phyloP scores from a whole-genome alignment of 2,888 invertebrate species.

The Prosopocoilus inquinatus region DNA sequence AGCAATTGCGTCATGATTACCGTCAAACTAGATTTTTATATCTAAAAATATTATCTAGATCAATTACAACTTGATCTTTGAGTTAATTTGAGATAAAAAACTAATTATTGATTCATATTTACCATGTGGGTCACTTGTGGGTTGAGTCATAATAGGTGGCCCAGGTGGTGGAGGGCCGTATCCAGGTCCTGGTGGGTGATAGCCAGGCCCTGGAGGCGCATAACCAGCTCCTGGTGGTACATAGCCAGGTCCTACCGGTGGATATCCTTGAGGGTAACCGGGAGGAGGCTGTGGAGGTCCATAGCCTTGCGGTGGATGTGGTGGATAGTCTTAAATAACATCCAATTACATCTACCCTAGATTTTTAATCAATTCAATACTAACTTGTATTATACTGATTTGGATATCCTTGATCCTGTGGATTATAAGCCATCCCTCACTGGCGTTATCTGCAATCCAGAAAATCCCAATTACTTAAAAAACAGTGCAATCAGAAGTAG shows the following conservation, averaged over 20 bases:
- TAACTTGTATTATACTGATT: slow-evolving; percentile 43
- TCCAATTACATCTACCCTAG: neutral
- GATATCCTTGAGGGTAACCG: slow-evolving; percentile 21
- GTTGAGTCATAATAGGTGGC: slow-evolving; percentile 52
- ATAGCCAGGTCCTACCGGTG: slow-evolving; percentile 34
- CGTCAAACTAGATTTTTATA: no score
- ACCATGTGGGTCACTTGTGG: slow-evolving; percentile 31
- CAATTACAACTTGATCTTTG: no score
- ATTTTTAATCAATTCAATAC: slow-evolving; percentile 10
- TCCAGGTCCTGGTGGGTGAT: slow-evolving; percentile 34
- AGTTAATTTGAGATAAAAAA: neutral
- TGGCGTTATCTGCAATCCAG: neutral
- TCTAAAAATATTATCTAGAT: no score
- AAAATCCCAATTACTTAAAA: no score
- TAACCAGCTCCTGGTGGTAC: slow-evolving; percentile 39
- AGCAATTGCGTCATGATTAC: no score
- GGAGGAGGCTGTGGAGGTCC: slow-evolving; percentile 42
- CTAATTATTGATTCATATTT: slow-evolving; percentile 8
- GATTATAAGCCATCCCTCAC: neutral
- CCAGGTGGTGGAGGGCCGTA: slow-evolving; percentile 43
- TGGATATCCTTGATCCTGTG: slow-evolving; percentile 20
- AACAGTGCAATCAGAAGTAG: no score
- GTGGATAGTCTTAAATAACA: slow-evolving; percentile 24
- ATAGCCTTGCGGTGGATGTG: slow-evolving; percentile 24
- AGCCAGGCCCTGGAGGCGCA: slow-evolving; percentile 30